Base-by-base conservation (phyloP, 2,888 invertebrate species). In the Minunthozetes semirufus region DNA sequence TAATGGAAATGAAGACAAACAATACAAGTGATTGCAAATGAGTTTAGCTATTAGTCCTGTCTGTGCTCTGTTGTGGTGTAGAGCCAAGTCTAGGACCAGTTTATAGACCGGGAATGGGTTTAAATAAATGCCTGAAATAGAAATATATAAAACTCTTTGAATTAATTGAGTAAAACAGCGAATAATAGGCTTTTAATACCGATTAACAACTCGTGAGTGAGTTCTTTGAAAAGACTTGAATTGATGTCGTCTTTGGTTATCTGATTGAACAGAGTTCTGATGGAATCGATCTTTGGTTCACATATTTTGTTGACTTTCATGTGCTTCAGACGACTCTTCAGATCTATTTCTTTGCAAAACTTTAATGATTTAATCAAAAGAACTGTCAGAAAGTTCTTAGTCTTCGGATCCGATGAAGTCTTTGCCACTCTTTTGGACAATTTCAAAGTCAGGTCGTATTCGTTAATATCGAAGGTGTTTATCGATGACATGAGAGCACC, bases 61-160 rank as follows among this genome's bases (percentile, higher is more conserved):
- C 25, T 70, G 70, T 25, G 70, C 70, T 27, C 17, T 70, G 11
- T 25, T 70, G 25, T 70, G 42, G 15, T 27, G n/a, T 5, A 70
- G 46, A 1, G 25, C 70, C 17, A 70, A 70, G 1, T 70, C 70
- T 19, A 70, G 1, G 9, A 66, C 3, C 42, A 66, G 5, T 8
- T 66, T 33, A 66, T 38, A 66, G 19, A 66, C 42, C 1, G 66
- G 19, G 15, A 38, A 42, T 9, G 66, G 66, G 17, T 66, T 33
- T 17, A 66, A 66, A 66, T 66, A 66, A 42, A 19, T 33, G 22
- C 38, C 66, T 66, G 9, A 66, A 42, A 8, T n/a, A 66, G 38
- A 42, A 38, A 66, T 42, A 5, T 19, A 25, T 38, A 25, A 29
- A 59, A 56, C n/a, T 56, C 11, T 15, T 15, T 25, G 6, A 59